Evolutionary conservation across 2,888 invertebrate genomes (phyloP).

Genomic region (Amblyjoppa fuscipennis): DNA sequence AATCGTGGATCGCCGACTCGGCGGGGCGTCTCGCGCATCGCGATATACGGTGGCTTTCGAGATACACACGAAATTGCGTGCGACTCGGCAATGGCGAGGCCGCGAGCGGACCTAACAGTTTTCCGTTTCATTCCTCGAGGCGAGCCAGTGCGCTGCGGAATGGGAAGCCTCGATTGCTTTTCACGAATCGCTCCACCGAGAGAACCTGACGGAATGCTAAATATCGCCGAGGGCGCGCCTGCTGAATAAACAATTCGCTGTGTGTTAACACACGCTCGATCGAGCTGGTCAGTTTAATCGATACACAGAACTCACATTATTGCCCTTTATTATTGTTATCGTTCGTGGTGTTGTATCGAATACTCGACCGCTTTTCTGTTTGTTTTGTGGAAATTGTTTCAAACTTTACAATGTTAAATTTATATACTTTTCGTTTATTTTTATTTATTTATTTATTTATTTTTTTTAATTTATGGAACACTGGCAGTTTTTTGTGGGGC

Average conservation of each 20-base stretch:
- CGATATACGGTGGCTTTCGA: slow-evolving; percentile 10
- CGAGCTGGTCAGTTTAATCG: slow-evolving; percentile 52
- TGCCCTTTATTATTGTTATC: background rate
- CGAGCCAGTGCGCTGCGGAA: background rate
- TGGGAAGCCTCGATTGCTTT: slow-evolving; percentile 37
- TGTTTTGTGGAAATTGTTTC: background rate
- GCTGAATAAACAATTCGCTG: slow-evolving; percentile 31
- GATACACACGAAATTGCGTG: slow-evolving; percentile 24
- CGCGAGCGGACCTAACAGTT: slow-evolving; percentile 46
- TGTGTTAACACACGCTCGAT: slow-evolving; percentile 6
- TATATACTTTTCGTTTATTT: background rate
- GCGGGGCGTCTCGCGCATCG: background rate
- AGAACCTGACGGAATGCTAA: slow-evolving; percentile 57
- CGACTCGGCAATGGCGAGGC: slow-evolving; percentile 29
- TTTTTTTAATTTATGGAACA: too few relatives aligned
- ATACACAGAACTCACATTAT: background rate
- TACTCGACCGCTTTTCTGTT: background rate
- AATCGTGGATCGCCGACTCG: slow-evolving; percentile 24
- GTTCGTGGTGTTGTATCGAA: background rate
- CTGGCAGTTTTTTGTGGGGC: too few relatives aligned
- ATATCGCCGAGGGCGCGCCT: slow-evolving; percentile 22
- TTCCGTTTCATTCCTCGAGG: slow-evolving; percentile 47
- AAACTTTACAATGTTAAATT: background rate
- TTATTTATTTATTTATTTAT: too few relatives aligned
- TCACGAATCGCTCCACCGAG: slow-evolving; percentile 53